These are phyloP conservation scores for Cheiracanthium punctorium DNA, from an alignment of 2,888 invertebrate genomes.

Conservation along the genomic window DNA sequence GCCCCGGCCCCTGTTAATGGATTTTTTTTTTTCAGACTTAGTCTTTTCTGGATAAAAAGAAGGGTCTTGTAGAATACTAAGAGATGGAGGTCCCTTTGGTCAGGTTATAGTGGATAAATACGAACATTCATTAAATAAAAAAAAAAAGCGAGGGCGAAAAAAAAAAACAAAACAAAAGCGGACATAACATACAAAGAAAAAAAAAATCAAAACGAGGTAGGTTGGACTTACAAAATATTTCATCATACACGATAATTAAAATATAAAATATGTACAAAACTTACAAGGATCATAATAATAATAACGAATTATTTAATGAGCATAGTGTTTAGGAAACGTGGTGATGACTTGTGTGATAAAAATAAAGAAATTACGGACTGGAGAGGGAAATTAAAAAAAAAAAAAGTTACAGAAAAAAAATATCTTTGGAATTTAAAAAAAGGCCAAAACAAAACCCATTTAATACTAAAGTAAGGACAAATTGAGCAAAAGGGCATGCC, in stretches of 20 bases:
- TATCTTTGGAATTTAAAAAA: slow-evolving; percentile 40
- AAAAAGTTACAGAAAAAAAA: slow-evolving; percentile 1
- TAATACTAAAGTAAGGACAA: background rate
- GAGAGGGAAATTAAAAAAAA: background rate
- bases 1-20: slow-evolving; percentile 16
- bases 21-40: slow-evolving; percentile 1
- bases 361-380: background rate
- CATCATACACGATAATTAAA: slow-evolving; percentile 43
- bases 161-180: background rate
- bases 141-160: background rate
- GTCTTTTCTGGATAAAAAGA: background rate
- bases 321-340: slow-evolving; percentile 50
- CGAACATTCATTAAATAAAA: slow-evolving; percentile 37
- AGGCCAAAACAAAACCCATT: background rate
- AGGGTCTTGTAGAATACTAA: slow-evolving; percentile 26
- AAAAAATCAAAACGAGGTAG: slow-evolving; percentile 56
- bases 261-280: slow-evolving; percentile 65
- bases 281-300: slow-evolving; percentile 23
- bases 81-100: slow-evolving; percentile 57
- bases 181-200: background rate
- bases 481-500: slow-evolving; percentile 19
- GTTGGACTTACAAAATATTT: slow-evolving; percentile 43
- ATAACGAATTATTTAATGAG: slow-evolving; percentile 37
- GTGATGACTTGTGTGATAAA: slow-evolving; percentile 28
- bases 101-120: slow-evolving; percentile 49